Evolutionary conservation across 2,113 vertebrate species (phyloP), one percentile per base, ranked within the genome.

Genomic region (Potamarius usumacintae): DNA sequence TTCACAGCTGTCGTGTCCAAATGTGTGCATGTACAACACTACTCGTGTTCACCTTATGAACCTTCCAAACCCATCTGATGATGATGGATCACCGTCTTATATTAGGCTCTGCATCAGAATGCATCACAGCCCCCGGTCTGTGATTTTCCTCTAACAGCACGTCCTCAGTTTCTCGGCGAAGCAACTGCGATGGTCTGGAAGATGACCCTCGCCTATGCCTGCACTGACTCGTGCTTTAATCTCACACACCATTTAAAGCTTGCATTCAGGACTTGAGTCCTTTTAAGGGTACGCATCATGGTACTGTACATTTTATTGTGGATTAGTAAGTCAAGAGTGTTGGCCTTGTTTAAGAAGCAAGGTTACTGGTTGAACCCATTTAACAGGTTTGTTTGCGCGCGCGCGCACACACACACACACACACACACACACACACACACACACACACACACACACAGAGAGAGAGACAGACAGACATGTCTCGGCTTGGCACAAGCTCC

Each of bases 201-300:
- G 42, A 25, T 76, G n/a, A 85, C 62, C 69, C 17, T n/a, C 14
- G 63, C 20, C 20, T 27, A 77, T 27, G 84, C 48, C 30, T 15
- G 8, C 53, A 48, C 5, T 76, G 69, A 85, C 72, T 11, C 25
- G 60, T 30, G n/a, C 12, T 18, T 60, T 52, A 50, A 52, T 42
- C 42, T 77, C 34, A 30, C 50, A 77, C 84, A 48, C 83, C 69
- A 58, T 76, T 85, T 74, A 52, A 77, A 78, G 72, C 22, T 63
- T 52, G 55, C 72, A 4, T 78, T 22, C 42, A 77, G 57, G 1
- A 57, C 74, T 9, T 12, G 8, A 25, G 60, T 63, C 48, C 34
- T 77, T n/a, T 83, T 25, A 58, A 83, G 67, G 18, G 14, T 15
- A 0, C 50, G 55, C 20, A 34, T 12, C 0, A 12, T 18, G 6